phyloP scores from a whole-genome alignment of 2,797 vertebrate genomes.

The Diceros bicornis region DNA sequence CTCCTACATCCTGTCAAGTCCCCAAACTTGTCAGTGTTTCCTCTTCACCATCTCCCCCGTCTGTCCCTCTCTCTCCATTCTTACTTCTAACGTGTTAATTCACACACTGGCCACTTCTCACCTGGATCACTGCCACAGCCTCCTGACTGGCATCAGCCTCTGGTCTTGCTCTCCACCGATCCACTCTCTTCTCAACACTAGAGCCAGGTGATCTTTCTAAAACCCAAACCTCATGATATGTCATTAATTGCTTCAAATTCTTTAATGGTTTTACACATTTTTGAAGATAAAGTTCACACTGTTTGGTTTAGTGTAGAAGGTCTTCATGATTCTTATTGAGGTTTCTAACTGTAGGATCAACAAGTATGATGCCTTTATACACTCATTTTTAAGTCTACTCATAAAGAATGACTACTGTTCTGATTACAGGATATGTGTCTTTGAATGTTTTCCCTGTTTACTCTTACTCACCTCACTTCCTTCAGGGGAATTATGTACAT shows the following conservation, averaged over 20 bases:
- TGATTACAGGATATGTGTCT: neutral
- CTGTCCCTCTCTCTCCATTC: neutral
- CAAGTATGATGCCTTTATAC: too few relatives aligned
- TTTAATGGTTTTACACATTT: neutral
- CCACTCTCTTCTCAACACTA: neutral
- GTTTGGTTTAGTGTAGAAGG: neutral
- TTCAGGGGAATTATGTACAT: neutral
- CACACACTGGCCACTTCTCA: neutral
- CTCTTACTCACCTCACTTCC: neutral
- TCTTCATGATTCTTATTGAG: neutral
- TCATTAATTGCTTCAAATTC: neutral
- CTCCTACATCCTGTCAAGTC: neutral
- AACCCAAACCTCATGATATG: neutral
- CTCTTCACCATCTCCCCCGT: neutral
- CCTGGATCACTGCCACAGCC: neutral
- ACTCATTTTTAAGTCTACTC: neutral
- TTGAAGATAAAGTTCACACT: neutral
- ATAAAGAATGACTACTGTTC: neutral
- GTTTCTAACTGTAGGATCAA: neutral
- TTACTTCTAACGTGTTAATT: neutral
- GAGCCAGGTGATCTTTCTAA: neutral
- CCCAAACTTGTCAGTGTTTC: neutral
- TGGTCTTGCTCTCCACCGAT: neutral
- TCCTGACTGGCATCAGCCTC: neutral
- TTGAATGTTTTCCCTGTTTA: neutral